Percentiles rank a stretch among this genome's conserved stretches.
These are phyloP conservation scores for Halichondria panicea DNA, from an alignment of 37 sponge, comb jelly and placozoan genomes.

Conservation along the genomic window DNA sequence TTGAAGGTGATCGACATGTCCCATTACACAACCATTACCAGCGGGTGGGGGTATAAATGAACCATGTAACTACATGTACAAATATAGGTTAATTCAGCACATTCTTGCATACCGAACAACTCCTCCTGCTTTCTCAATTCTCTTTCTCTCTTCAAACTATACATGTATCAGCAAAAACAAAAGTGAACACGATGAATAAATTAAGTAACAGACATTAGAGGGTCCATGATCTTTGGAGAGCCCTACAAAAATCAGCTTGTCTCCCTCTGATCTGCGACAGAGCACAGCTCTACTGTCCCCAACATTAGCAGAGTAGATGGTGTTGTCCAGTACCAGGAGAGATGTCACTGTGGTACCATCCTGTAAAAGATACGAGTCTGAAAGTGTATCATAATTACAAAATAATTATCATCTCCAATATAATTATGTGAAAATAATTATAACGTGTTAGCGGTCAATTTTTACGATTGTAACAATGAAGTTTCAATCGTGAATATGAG, in stretches of 20 bases:
- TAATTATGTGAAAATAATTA: no score
- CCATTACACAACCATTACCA: no score
- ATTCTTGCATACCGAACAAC: slow-evolving; percentile 60
- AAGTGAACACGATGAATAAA: background rate
- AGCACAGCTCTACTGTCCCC: slow-evolving; percentile 87
- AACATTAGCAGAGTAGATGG: slow-evolving; percentile 75
- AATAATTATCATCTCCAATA: no score
- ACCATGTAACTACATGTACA: no score
- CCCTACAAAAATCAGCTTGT: slow-evolving; percentile 14
- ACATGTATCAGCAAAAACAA: background rate
- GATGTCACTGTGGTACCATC: slow-evolving; percentile 80
- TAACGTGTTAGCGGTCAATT: no score
- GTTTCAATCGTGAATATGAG: no score
- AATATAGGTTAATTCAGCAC: no score
- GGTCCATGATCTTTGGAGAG: slow-evolving; percentile 84
- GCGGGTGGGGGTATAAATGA: no score
- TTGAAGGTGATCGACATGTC: no score
- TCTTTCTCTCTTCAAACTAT: slow-evolving; percentile 85
- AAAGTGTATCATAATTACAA: no score
- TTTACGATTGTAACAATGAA: no score
- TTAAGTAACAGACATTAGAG: slow-evolving; percentile 32
- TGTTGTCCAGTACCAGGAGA: slow-evolving; percentile 66
- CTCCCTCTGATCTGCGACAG: slow-evolving; percentile 29
- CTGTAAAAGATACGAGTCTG: background rate
- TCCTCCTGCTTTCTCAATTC: slow-evolving; percentile 88